Conservation (phyloP, 2,888 invertebrate species). For the Erannis defoliaria region DNA sequence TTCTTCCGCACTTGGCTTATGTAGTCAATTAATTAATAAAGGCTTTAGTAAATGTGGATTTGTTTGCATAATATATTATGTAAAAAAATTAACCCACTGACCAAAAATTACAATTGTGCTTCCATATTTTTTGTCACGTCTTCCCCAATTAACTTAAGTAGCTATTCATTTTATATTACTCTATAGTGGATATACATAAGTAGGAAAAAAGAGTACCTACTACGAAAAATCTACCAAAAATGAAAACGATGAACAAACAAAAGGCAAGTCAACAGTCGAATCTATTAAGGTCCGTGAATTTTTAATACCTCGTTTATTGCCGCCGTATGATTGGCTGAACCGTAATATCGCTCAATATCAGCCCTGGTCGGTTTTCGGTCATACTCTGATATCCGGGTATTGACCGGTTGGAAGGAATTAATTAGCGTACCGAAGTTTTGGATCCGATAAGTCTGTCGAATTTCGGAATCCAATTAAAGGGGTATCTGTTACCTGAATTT, state of each 20-base stretch:
- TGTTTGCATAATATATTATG: no score
- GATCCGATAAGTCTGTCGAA: constrained; percentile 11
- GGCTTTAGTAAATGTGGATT: no score
- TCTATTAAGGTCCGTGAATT: constrained; percentile 37
- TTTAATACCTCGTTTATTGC: constrained; percentile 40
- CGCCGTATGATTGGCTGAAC: constrained; percentile 37
- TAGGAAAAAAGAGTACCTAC: no score
- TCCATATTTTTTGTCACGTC: no score
- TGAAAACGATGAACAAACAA: constrained; percentile 1
- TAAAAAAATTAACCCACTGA: no score
- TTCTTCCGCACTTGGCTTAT: no score
- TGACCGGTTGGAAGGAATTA: constrained; percentile 29
- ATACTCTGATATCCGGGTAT: constrained; percentile 22
- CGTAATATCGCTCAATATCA: constrained; percentile 15
- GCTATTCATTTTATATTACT: no score
- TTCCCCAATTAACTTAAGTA: no score
- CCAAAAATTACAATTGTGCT: no score
- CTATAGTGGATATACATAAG: no score
- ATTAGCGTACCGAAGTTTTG: constrained; percentile 23
- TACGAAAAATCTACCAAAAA: neutral
- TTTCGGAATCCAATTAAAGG: constrained; percentile 4
- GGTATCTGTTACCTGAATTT: constrained; percentile 10
- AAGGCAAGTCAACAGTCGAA: constrained; percentile 19
- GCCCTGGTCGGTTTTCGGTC: constrained; percentile 3
- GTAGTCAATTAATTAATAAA: no score